Percentiles rank a stretch among this genome's conserved stretches.
Evolutionary conservation across 2,888 invertebrate species (phyloP).

Genomic region (Drosophila aldrichi): DNA sequence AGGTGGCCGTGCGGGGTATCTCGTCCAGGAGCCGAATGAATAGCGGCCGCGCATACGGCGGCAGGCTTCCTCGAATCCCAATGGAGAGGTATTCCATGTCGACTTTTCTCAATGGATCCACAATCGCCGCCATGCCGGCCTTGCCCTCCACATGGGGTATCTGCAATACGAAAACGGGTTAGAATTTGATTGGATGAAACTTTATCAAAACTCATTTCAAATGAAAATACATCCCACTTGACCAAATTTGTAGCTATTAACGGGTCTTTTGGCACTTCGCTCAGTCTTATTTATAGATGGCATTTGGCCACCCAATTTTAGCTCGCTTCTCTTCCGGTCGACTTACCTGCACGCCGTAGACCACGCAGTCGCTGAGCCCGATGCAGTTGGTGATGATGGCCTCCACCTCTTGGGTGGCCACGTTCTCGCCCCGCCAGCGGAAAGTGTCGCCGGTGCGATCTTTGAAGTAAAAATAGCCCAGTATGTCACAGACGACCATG

Average conservation of each 20-base stretch:
- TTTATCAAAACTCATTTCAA: not conserved
- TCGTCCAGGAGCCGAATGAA: slow-evolving; percentile 92
- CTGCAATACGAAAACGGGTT: slow-evolving; percentile 84
- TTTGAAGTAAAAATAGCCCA: slow-evolving; percentile 97
- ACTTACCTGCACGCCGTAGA: slow-evolving; percentile 95
- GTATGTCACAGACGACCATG: slow-evolving; percentile 94
- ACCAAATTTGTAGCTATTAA: too few species aligned
- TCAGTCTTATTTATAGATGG: not conserved
- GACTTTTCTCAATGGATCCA: slow-evolving; percentile 88
- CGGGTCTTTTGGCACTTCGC: too few species aligned
- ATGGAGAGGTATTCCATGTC: slow-evolving; percentile 88
- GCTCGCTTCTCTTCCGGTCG: not conserved
- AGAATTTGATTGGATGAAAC: not conserved
- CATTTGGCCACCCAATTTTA: not conserved
- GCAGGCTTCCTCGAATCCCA: slow-evolving; percentile 90
- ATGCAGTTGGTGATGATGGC: slow-evolving; percentile 92
- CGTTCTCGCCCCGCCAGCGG: slow-evolving; percentile 98
- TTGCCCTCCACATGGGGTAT: slow-evolving; percentile 93
- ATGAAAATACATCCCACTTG: not conserved
- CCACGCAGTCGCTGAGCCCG: slow-evolving; percentile 91
- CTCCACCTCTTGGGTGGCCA: slow-evolving; percentile 98
- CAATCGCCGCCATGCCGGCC: slow-evolving; percentile 97
- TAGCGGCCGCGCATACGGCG: slow-evolving; percentile 94
- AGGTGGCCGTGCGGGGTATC: slow-evolving; percentile 94
- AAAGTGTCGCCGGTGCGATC: slow-evolving; percentile 95